These are phyloP conservation scores for Holothuria scabra DNA, from an alignment of 53 echinoderm and acorn worm genomes.

Conservation along the genomic window DNA sequence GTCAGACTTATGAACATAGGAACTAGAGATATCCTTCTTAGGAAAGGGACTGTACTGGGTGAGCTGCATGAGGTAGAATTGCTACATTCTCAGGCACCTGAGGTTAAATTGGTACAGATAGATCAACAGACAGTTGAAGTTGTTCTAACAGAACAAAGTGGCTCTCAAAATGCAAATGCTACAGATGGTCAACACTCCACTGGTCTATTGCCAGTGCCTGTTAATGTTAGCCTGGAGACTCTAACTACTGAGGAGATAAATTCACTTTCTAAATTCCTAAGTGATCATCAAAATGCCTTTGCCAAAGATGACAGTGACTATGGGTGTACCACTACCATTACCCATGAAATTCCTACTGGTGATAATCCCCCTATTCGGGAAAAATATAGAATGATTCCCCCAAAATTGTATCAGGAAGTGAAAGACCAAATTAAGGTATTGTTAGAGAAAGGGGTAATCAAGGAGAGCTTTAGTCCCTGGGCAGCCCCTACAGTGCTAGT, in stretches of 20 bases:
- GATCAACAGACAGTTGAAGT: no score
- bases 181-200: no score
- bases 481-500: slow-evolving; percentile 49
- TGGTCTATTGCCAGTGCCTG: no score
- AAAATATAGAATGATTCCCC: slow-evolving; percentile 35
- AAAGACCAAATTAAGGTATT: slow-evolving; percentile 50
- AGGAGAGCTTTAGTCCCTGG: slow-evolving; percentile 48
- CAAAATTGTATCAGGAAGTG: slow-evolving; percentile 41
- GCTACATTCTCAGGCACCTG: not conserved
- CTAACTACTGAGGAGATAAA: no score
- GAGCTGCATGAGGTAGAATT: not conserved
- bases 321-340: slow-evolving; percentile 50
- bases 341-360: slow-evolving; percentile 52
- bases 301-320: slow-evolving; percentile 47
- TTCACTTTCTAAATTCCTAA: not conserved
- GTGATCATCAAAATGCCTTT: slow-evolving; percentile 36
- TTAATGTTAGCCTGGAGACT: no score
- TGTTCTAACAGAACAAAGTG: no score
- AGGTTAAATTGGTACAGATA: no score
- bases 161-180: no score
- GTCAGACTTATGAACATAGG: not conserved
- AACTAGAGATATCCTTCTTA: not conserved
- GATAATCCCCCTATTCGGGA: slow-evolving; percentile 33
- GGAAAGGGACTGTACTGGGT: slow-evolving; percentile 11
- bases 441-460: slow-evolving; percentile 55